Percentiles rank a stretch among this genome's conserved stretches.
These are phyloP conservation scores for Melanostoma scalare DNA, from an alignment of 2,888 invertebrate species.

Conservation along the genomic window DNA sequence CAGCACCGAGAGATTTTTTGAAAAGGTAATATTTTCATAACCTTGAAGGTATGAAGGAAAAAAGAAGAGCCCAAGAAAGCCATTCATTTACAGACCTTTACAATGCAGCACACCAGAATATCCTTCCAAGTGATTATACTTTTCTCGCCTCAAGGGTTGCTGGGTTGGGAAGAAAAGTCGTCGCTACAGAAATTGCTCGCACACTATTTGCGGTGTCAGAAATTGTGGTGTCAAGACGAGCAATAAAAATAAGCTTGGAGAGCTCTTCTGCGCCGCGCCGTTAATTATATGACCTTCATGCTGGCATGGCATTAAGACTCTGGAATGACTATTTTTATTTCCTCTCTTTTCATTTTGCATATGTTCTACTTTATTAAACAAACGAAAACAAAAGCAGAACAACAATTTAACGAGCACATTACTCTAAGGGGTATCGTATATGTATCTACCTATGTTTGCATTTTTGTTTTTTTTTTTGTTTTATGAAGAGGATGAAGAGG, in stretches of 20 bases:
- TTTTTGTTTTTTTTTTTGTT: background rate
- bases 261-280: slow-evolving; percentile 27
- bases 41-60: too few species aligned
- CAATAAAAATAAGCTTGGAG: slow-evolving; percentile 4
- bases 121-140: background rate
- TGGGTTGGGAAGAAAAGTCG: background rate
- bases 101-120: too few species aligned
- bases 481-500: background rate
- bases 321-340: slow-evolving; percentile 50
- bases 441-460: background rate
- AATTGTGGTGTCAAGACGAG: slow-evolving; percentile 28
- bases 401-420: background rate
- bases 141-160: background rate
- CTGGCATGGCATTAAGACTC: slow-evolving; percentile 38
- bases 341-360: slow-evolving; percentile 31
- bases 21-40: too few species aligned
- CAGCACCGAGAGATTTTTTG: too few species aligned
- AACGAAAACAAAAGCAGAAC: slow-evolving; percentile 16
- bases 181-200: background rate
- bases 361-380: slow-evolving; percentile 37
- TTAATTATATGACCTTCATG: slow-evolving; percentile 27
- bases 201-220: slow-evolving; percentile 25
- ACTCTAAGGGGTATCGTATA: background rate
- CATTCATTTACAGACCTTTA: slow-evolving; percentile 11
- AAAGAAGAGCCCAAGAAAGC: too few species aligned